These are phyloP conservation scores for Heterodera carotae DNA, from an alignment of 1,140 invertebrate genomes.

Conservation along the genomic window DNA sequence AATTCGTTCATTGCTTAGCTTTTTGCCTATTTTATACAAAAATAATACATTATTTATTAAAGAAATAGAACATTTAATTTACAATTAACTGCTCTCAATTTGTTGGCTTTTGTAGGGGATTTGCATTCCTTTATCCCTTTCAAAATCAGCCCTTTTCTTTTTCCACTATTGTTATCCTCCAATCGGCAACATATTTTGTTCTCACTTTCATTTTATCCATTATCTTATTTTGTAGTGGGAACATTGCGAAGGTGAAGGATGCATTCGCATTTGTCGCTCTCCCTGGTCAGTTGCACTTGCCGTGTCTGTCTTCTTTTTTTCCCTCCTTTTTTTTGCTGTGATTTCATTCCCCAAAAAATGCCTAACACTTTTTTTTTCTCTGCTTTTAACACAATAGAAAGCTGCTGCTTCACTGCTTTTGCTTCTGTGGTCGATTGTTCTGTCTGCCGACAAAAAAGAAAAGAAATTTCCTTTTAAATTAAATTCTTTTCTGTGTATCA, in stretches of 20 bases:
- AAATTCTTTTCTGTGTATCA: too few species aligned
- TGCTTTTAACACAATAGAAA: too few species aligned
- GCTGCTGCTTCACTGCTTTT: background rate
- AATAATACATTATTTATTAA: too few species aligned
- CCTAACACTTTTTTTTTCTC: too few species aligned
- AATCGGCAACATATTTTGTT: background rate
- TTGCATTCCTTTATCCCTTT: background rate
- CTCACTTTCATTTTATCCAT: slow-evolving; percentile 22
- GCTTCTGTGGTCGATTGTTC: too few species aligned
- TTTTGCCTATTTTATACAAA: too few species aligned
- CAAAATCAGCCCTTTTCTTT: slow-evolving; percentile 3
- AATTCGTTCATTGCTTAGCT: too few species aligned
- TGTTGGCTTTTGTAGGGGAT: background rate
- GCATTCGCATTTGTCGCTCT: slow-evolving; percentile 38
- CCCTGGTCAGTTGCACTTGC: slow-evolving; percentile 41
- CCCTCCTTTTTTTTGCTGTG: background rate
- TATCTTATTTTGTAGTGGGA: slow-evolving; percentile 43
- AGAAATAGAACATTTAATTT: too few species aligned
- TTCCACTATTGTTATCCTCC: background rate
- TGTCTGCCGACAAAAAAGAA: too few species aligned
- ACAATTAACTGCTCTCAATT: too few species aligned
- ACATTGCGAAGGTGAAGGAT: slow-evolving; percentile 31
- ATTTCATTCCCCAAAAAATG: too few species aligned
- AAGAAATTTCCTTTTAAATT: too few species aligned
- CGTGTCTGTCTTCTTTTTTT: slow-evolving; percentile 4